Conservation (phyloP, 2,888 invertebrate genomes). For the Isoperla grammatica region DNA sequence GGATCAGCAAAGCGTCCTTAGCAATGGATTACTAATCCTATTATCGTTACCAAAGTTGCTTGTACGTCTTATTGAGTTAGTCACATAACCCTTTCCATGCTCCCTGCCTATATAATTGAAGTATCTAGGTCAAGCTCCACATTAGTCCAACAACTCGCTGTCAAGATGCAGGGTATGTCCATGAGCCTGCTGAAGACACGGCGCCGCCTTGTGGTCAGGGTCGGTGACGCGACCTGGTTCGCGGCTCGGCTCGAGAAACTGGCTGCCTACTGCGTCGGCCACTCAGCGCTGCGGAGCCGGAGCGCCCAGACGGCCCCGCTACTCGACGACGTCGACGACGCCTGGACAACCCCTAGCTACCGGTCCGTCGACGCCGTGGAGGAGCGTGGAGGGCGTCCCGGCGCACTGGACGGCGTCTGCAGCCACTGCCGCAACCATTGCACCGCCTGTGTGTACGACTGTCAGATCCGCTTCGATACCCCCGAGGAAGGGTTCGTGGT, state of each 20-base stretch:
- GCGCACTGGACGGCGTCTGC: background rate
- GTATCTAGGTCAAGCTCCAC: no score
- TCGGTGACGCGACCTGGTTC: slow-evolving; percentile 24
- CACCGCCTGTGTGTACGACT: slow-evolving; percentile 9
- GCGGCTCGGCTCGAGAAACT: slow-evolving; percentile 24
- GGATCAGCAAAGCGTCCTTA: background rate
- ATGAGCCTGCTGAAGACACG: slow-evolving; percentile 10
- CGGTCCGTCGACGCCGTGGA: background rate
- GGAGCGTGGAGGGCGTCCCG: background rate
- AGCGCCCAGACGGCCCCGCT: slow-evolving; percentile 6
- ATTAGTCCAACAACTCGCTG: no score
- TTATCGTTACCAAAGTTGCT: background rate
- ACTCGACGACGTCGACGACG: slow-evolving; percentile 13
- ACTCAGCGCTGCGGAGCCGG: slow-evolving; percentile 22
- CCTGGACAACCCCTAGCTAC: background rate
- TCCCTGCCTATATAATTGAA: background rate
- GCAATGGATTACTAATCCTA: no score
- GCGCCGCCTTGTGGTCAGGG: slow-evolving; percentile 8
- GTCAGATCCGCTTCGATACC: background rate
- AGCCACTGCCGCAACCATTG: slow-evolving; percentile 4
- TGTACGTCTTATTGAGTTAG: no score
- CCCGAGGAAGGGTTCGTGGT: no score
- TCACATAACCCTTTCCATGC: background rate
- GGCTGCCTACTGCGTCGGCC: slow-evolving; percentile 25
- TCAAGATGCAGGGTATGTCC: slow-evolving; percentile 2